Base-by-base conservation (phyloP, 2,797 vertebrate species). In the Parambassis ranga region DNA sequence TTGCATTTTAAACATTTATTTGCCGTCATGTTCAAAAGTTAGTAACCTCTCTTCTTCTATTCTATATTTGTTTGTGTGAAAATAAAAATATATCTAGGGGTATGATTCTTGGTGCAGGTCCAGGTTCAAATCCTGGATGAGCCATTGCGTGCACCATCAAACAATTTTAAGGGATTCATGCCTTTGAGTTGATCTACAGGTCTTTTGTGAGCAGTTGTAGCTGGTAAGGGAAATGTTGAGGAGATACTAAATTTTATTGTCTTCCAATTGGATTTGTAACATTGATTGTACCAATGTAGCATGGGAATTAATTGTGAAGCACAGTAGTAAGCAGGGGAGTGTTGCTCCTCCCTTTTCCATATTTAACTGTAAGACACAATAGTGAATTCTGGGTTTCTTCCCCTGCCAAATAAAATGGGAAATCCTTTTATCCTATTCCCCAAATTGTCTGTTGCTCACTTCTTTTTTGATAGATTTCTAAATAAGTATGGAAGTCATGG, bases 381-480 rank as follows among this genome's bases (percentile, higher is more conserved):
- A 58, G 10, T 1, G 0, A 4, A 57, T 11, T n/a, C 38, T 35
- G 28, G 31, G 41, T 7, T 26, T 52, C 6, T 35, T 30, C 9
- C 39, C 9, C 32, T 58, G 31, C 38, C 32, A 44, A 10, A 63
- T 30, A 11, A 63, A 63, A 0, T 1, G 3, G 2, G 66, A 51
- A 20, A 63, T 44, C 44, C 15, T 49, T 42, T 55, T 43, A 2
- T 63, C 50, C 19, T 24, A 56, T 14, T 69, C 30, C n/a, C 31
- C 42, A 14, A 56, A 43, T 11, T 4, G 15, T 10, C n/a, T n/a
- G 4, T 24, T 39, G 7, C n/a, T 24, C 20, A 24, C 13, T 9
- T 15, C 22, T 5, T 6, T 5, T 6, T 14, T 24, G 39, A 39
- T 10, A 42, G 14, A 1, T 13, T 0, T 4, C 7, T 8, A 42